Percentiles rank a stretch among this genome's conserved stretches.
Evolutionary conservation across 2,888 invertebrate genomes (phyloP).

Genomic region (Drosophila antonietae): DNA sequence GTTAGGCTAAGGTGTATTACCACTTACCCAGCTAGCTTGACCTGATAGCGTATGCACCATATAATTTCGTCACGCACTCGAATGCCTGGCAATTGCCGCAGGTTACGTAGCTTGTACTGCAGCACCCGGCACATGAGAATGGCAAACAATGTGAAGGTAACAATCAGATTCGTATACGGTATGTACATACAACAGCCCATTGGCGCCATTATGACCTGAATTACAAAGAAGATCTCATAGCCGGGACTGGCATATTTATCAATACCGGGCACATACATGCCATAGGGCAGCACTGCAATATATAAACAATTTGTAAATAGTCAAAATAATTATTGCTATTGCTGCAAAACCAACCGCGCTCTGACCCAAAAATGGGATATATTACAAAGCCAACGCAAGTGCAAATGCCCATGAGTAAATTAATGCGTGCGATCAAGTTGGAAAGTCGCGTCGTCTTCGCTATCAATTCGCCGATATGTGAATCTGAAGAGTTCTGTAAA

Average conservation of each 20-base stretch:
- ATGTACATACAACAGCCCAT: conserved; percentile 82
- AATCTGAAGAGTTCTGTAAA: conserved; percentile 53
- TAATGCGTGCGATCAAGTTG: conserved; percentile 63
- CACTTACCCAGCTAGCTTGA: conserved; percentile 70
- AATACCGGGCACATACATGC: conserved; percentile 71
- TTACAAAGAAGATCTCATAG: conserved; percentile 72
- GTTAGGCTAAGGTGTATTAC: neutral
- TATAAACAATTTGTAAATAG: neutral
- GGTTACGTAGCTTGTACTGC: conserved; percentile 66
- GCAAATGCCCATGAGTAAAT: conserved; percentile 73
- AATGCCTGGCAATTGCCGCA: conserved; percentile 41
- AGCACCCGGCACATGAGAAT: conserved; percentile 73
- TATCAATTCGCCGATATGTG: conserved; percentile 48
- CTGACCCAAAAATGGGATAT: conserved; percentile 73
- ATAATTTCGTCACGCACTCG: conserved; percentile 58
- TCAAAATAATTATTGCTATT: neutral
- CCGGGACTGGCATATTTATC: conserved; percentile 69
- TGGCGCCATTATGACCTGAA: conserved; percentile 74
- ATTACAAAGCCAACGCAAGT: conserved; percentile 71
- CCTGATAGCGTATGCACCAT: conserved; percentile 79
- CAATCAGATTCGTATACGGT: conserved; percentile 74
- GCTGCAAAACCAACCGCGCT: conserved; percentile 56
- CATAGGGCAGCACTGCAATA: conserved; percentile 75
- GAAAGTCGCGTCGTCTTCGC: conserved; percentile 58
- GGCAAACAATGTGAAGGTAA: conserved; percentile 75